These are phyloP conservation scores for Proterorhinus semilunaris DNA, from an alignment of 2,113 vertebrate genomes.

Conservation along the genomic window DNA sequence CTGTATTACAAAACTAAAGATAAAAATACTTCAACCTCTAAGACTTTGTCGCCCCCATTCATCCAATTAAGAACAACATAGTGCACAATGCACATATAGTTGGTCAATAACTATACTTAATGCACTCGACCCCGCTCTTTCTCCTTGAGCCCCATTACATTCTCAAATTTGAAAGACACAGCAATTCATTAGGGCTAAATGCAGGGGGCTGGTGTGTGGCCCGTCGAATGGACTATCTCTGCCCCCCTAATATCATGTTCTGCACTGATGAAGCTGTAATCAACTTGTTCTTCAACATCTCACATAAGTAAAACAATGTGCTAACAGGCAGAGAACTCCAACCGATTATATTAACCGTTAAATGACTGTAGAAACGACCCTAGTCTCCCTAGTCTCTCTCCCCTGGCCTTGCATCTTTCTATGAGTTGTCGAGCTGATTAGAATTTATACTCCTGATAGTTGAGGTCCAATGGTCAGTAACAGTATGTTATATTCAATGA, in stretches of 20 bases:
- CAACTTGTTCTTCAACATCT: conserved; percentile 35
- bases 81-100: too few species aligned
- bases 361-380: background rate
- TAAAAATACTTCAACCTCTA: too few species aligned
- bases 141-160: conserved; percentile 42
- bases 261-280: conserved; percentile 42
- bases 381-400: background rate
- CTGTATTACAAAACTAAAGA: too few species aligned
- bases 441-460: background rate
- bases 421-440: background rate
- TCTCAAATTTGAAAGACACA: conserved; percentile 29
- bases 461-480: background rate
- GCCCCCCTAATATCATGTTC: conserved; percentile 44
- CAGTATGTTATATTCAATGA: too few species aligned
- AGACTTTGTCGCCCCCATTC: too few species aligned
- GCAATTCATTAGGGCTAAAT: conserved; percentile 53
- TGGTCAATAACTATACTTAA: conserved; percentile 5
- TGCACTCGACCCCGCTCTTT: conserved; percentile 4
- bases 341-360: background rate
- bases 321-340: conserved; percentile 15
- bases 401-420: background rate
- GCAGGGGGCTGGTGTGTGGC: conserved; percentile 36
- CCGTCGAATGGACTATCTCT: conserved; percentile 49
- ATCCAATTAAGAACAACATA: background rate
- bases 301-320: conserved; percentile 39